Percentiles rank a stretch among this genome's conserved stretches.
Conservation (phyloP, 1,140 invertebrate genomes). For the Drosophila navojoa region DNA sequence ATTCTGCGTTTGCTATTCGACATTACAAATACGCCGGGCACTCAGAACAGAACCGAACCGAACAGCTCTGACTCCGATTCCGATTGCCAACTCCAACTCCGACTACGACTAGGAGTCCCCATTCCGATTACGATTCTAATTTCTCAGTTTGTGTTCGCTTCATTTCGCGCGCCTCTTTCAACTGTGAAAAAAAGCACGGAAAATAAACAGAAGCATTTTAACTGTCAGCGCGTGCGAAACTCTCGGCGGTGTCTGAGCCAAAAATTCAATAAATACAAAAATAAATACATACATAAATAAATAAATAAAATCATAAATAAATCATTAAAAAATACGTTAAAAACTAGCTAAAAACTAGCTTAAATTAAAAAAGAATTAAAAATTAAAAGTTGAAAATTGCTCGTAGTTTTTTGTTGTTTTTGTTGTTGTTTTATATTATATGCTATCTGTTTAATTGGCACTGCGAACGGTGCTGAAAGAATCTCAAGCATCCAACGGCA, state of each 20-base stretch:
- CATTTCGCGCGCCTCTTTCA: constrained; percentile 34
- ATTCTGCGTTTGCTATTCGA: constrained; percentile 62
- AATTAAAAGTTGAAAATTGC: constrained; percentile 17
- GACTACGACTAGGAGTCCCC: too few relatives aligned
- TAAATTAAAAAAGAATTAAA: constrained; percentile 4
- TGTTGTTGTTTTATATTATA: background rate
- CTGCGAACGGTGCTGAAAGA: constrained; percentile 12
- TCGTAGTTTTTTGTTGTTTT: constrained; percentile 3
- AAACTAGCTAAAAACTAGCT: constrained; percentile 24
- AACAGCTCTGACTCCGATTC: background rate
- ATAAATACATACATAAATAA: constrained; percentile 11
- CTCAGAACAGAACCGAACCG: too few relatives aligned
- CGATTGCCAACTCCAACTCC: background rate
- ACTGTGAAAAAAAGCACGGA: constrained; percentile 7
- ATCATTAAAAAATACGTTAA: constrained; percentile 4
- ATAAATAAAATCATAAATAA: constrained; percentile 16
- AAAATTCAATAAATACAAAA: background rate
- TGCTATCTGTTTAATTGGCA: background rate
- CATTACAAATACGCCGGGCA: constrained; percentile 11
- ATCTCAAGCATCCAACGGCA: constrained; percentile 42
- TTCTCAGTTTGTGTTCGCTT: constrained; percentile 11
- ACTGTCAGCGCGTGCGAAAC: constrained; percentile 43
- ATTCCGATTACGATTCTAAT: background rate
- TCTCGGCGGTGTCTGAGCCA: constrained; percentile 2
- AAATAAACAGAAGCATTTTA: constrained; percentile 59